A percentile compares a stretch with the other conserved stretches of the same genome.
These are phyloP conservation scores for Sigmodon hispidus DNA, from an alignment of 2,113 vertebrate genomes.

Conservation along the genomic window DNA sequence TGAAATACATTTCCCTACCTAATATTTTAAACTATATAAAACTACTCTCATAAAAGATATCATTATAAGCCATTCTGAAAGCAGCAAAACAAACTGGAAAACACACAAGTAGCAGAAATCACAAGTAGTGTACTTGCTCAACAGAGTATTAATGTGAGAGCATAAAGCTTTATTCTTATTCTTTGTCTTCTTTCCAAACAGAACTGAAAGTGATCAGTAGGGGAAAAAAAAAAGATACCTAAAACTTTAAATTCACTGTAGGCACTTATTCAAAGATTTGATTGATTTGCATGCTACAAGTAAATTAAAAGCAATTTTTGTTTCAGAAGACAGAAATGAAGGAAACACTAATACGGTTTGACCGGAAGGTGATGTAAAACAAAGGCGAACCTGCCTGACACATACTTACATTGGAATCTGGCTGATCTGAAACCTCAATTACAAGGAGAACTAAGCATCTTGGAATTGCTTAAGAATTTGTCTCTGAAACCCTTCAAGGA, in stretches of 20 bases:
- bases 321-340: slow-evolving; percentile 64
- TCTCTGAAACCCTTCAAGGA: slow-evolving; percentile 18
- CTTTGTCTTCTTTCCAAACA: too few species aligned
- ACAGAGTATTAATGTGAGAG: neutral
- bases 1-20: neutral
- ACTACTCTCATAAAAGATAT: neutral
- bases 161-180: slow-evolving; percentile 20
- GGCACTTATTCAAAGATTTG: neutral
- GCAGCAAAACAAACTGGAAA: neutral
- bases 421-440: slow-evolving; percentile 25
- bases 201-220: neutral
- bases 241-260: slow-evolving; percentile 1
- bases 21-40: neutral
- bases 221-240: neutral
- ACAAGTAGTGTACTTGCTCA: neutral
- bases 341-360: slow-evolving; percentile 48
- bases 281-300: slow-evolving; percentile 45
- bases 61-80: neutral
- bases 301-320: slow-evolving; percentile 42
- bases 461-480: slow-evolving; percentile 37
- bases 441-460: slow-evolving; percentile 23
- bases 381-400: neutral
- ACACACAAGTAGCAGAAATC: neutral
- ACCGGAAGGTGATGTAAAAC: neutral
- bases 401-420: neutral